phyloP scores from a whole-genome alignment of 2,888 invertebrate species.

The Cephus pulcher region DNA sequence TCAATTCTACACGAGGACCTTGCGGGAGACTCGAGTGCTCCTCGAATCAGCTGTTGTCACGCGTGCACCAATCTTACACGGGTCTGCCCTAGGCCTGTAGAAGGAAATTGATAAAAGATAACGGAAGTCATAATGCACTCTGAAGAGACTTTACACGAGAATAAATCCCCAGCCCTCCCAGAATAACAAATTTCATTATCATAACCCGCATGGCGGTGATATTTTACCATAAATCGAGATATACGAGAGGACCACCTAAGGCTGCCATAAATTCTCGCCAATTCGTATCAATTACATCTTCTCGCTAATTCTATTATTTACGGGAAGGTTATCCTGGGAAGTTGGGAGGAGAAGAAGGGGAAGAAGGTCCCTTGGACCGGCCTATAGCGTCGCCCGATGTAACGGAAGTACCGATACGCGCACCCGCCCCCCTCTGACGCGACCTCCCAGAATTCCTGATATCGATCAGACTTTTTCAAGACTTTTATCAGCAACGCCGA shows the following conservation, averaged over 20 bases:
- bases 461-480: constrained; percentile 40
- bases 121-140: not conserved
- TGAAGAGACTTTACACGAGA: not conserved
- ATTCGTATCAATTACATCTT: constrained; percentile 52
- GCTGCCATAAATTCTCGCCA: constrained; percentile 45
- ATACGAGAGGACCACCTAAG: constrained; percentile 37
- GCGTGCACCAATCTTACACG: not conserved
- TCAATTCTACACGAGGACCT: not conserved
- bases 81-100: not conserved
- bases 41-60: not conserved
- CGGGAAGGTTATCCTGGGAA: not conserved
- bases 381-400: not conserved
- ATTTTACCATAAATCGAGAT: constrained; percentile 17
- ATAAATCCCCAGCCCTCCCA: no score
- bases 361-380: not conserved
- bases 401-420: not conserved
- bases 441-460: constrained; percentile 20
- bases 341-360: no score
- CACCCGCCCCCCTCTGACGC: no score
- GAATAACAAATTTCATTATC: constrained; percentile 39
- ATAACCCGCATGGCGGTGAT: constrained; percentile 42
- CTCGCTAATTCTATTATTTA: constrained; percentile 37
- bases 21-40: not conserved
- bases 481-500: no score
- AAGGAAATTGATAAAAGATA: not conserved